These are phyloP conservation scores for Brachyhypopomus gauderio DNA, from an alignment of 2,113 vertebrate genomes.

Conservation along the genomic window DNA sequence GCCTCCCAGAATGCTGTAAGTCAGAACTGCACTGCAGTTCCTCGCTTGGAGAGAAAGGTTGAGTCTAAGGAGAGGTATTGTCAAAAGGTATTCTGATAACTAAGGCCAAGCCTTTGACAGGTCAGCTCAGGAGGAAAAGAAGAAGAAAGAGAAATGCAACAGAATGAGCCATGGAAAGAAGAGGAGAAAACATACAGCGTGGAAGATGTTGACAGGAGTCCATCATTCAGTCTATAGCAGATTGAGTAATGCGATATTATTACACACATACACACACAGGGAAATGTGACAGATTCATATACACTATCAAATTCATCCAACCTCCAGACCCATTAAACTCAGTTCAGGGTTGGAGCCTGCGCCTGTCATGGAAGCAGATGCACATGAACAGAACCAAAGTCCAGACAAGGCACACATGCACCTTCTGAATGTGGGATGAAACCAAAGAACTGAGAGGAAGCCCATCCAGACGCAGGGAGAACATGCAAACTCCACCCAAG, in stretches of 20 bases:
- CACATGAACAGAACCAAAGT: too few relatives aligned
- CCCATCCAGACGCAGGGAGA: too few relatives aligned
- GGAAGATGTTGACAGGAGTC: not conserved
- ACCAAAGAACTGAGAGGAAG: too few relatives aligned
- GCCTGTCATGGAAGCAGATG: too few relatives aligned
- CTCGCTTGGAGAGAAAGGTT: too few relatives aligned
- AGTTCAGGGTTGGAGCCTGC: too few relatives aligned
- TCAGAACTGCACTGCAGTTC: not conserved
- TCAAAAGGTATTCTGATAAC: not conserved
- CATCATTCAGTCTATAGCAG: conserved; percentile 1
- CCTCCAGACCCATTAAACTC: too few relatives aligned
- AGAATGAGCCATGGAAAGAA: not conserved
- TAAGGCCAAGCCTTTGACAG: not conserved
- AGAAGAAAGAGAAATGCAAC: not conserved
- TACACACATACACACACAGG: not conserved
- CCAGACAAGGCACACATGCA: too few relatives aligned
- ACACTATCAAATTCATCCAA: too few relatives aligned
- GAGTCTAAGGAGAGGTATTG: not conserved
- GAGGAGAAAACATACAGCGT: not conserved
- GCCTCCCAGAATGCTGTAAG: not conserved
- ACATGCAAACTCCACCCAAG: too few relatives aligned
- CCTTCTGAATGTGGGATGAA: too few relatives aligned
- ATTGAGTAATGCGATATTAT: not conserved
- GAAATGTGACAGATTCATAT: not conserved
- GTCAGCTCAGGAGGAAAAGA: not conserved